Percentiles rank a stretch among this genome's conserved stretches.
These are phyloP conservation scores for Leptoteleia sp. DNA, from an alignment of 1,140 invertebrate genomes.

Conservation along the genomic window DNA sequence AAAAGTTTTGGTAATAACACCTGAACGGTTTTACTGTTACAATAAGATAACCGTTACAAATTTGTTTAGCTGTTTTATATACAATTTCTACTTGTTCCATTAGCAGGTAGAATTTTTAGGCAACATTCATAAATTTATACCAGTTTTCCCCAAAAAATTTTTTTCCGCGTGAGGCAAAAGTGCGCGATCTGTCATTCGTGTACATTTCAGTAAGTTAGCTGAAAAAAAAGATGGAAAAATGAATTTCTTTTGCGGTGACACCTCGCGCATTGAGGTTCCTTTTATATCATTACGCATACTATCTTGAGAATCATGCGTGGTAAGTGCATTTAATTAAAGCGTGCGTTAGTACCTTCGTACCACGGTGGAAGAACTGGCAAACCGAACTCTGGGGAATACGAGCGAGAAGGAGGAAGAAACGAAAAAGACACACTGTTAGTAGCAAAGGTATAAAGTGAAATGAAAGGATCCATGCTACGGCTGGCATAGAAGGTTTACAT, in stretches of 20 bases:
- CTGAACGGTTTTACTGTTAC: no score
- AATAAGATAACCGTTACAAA: no score
- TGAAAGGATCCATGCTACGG: conserved; percentile 45
- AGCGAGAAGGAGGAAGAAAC: conserved; percentile 46
- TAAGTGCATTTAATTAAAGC: conserved; percentile 70
- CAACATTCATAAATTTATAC: no score
- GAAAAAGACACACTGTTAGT: conserved; percentile 47
- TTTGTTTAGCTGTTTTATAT: no score
- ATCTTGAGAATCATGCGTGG: conserved; percentile 63
- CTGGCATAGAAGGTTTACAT: conserved; percentile 53
- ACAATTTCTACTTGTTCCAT: no score
- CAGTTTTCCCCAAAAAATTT: no score
- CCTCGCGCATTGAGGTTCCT: conserved; percentile 54
- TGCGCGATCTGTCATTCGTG: conserved; percentile 7
- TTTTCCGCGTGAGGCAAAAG: conserved; percentile 12
- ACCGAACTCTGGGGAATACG: conserved; percentile 56
- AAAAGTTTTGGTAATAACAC: no score
- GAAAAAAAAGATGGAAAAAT: conserved; percentile 25
- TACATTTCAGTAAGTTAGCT: conserved; percentile 17
- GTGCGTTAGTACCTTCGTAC: conserved; percentile 56
- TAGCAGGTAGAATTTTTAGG: no score
- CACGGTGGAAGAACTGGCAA: conserved; percentile 53
- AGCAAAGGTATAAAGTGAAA: conserved; percentile 44
- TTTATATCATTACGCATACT: conserved; percentile 60
- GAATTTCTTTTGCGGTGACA: conserved; percentile 57